These are phyloP conservation scores for Sisor rabdophorus DNA, from an alignment of 2,113 vertebrate genomes.

Conservation along the genomic window DNA sequence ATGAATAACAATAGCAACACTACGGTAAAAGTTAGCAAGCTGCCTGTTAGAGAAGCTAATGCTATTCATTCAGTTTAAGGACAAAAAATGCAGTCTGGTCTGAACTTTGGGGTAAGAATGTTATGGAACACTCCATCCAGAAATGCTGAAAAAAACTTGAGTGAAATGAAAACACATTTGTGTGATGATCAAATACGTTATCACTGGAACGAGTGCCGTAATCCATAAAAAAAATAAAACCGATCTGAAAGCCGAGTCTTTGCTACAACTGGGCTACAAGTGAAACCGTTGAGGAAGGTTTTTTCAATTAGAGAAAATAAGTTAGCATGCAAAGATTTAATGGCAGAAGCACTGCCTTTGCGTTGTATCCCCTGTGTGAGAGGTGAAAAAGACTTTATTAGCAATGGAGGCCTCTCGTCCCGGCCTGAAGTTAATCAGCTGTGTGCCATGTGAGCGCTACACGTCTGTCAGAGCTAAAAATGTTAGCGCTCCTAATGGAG, in stretches of 20 bases:
- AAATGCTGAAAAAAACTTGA: too few species aligned
- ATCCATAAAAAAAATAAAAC: too few species aligned
- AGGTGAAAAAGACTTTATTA: conserved; percentile 54
- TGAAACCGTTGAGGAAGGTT: background rate
- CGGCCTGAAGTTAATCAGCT: conserved; percentile 92
- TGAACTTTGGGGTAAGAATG: too few species aligned
- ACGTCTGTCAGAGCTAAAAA: conserved; percentile 96
- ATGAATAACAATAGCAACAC: too few species aligned
- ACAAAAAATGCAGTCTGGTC: too few species aligned
- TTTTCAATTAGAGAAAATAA: background rate
- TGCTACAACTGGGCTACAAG: background rate
- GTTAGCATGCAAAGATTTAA: background rate
- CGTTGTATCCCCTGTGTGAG: conserved; percentile 30
- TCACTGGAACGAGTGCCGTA: background rate
- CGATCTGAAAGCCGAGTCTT: too few species aligned
- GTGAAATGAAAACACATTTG: background rate
- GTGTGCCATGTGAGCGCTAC: conserved; percentile 94
- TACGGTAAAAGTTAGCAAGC: too few species aligned
- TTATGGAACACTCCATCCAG: too few species aligned
- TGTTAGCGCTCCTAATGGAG: conserved; percentile 93
- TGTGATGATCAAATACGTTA: background rate
- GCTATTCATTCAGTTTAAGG: too few species aligned
- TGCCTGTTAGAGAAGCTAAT: too few species aligned
- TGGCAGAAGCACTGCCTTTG: background rate
- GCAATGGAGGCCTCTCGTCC: conserved; percentile 70